A percentile compares a stretch with the other conserved stretches of the same genome.
Evolutionary conservation across 2,888 invertebrate species (phyloP).

Genomic region (Drosophila emarginata): DNA sequence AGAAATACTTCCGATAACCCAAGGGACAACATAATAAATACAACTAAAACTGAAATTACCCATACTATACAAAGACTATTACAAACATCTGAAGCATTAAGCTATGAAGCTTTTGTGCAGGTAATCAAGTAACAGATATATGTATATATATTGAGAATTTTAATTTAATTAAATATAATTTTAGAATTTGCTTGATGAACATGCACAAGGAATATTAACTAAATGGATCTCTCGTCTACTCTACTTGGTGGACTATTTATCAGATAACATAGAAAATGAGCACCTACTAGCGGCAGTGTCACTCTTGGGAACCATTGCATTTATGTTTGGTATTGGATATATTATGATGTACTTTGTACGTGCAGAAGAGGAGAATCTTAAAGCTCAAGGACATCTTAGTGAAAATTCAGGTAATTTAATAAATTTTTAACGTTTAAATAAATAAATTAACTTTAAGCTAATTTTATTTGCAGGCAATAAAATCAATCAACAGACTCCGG

Average conservation of each 20-base stretch:
- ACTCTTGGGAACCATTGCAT: slow-evolving; percentile 89
- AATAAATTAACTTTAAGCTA: background rate
- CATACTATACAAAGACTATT: slow-evolving; percentile 88
- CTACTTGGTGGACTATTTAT: slow-evolving; percentile 88
- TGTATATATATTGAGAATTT: background rate
- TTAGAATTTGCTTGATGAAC: slow-evolving; percentile 90
- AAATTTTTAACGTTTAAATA: background rate
- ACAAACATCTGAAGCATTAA: slow-evolving; percentile 88
- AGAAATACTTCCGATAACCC: slow-evolving; percentile 78
- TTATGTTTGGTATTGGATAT: slow-evolving; percentile 91
- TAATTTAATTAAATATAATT: slow-evolving; percentile 19
- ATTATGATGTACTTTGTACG: slow-evolving; percentile 92
- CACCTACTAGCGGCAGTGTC: slow-evolving; percentile 91
- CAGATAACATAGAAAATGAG: slow-evolving; percentile 89
- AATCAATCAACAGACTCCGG: slow-evolving; percentile 82
- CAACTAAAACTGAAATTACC: slow-evolving; percentile 89
- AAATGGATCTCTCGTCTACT: slow-evolving; percentile 87
- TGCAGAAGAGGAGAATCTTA: slow-evolving; percentile 81
- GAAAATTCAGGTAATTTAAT: slow-evolving; percentile 68
- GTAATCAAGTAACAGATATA: slow-evolving; percentile 79
- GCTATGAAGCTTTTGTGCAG: slow-evolving; percentile 91
- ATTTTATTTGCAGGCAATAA: slow-evolving; percentile 43
- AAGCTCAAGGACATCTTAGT: slow-evolving; percentile 76
- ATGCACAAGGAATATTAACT: slow-evolving; percentile 88
- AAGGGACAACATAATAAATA: slow-evolving; percentile 85